A percentile compares a stretch with the other conserved stretches of the same genome.
phyloP scores from a whole-genome alignment of 2,888 invertebrate genomes.

The Trissolcus brochymenae region DNA sequence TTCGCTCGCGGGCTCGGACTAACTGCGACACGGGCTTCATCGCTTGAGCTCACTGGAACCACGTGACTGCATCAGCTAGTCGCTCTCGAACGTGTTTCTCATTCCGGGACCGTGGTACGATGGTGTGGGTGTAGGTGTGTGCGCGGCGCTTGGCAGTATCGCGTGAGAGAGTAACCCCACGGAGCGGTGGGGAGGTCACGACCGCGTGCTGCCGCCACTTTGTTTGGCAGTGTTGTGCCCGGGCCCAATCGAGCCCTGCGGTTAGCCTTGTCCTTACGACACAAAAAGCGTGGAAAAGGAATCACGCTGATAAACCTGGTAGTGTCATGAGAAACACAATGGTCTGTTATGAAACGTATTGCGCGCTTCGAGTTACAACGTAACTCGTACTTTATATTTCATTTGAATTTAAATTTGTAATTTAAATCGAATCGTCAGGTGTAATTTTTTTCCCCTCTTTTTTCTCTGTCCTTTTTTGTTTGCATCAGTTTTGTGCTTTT shows the following conservation, averaged over 20 bases:
- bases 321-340: conserved; percentile 1
- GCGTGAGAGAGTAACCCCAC: conserved; percentile 65
- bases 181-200: conserved; percentile 55
- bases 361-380: too few species aligned
- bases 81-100: conserved; percentile 57
- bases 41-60: conserved; percentile 69
- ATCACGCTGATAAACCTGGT: conserved; percentile 8
- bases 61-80: conserved; percentile 73
- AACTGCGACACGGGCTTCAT: conserved; percentile 69
- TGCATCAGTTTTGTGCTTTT: too few species aligned
- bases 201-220: conserved; percentile 47
- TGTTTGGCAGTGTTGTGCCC: conserved; percentile 54
- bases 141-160: conserved; percentile 61
- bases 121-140: conserved; percentile 62
- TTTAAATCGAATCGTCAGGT: too few species aligned
- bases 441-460: too few species aligned
- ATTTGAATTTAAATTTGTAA: too few species aligned
- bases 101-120: conserved; percentile 52
- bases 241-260: conserved; percentile 43
- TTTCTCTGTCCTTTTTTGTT: too few species aligned
- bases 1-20: conserved; percentile 68
- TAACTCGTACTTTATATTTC: too few species aligned
- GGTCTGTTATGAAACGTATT: not conserved
- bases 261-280: conserved; percentile 16
- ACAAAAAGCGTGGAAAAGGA: conserved; percentile 12